Conservation (phyloP, 2,113 vertebrate genomes). For the Takifugu bimaculatus region DNA sequence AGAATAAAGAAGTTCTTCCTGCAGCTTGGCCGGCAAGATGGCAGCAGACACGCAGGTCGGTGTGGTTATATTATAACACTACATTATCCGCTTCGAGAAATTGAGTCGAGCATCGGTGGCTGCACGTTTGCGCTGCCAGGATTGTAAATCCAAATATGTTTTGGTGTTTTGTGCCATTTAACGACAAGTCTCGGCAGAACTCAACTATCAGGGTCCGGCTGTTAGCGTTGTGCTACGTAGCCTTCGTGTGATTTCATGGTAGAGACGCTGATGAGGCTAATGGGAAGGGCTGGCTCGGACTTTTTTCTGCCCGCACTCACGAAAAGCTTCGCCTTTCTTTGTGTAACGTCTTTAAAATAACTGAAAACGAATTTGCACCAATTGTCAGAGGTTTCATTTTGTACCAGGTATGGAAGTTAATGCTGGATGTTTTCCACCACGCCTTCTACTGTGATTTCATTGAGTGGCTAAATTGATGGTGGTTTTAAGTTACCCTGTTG, state of each 20-base stretch:
- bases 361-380: not conserved
- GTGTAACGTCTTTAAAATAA: rapidly evolving
- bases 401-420: not conserved
- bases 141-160: not conserved
- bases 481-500: no score
- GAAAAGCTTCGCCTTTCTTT: not conserved
- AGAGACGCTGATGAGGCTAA: slow-evolving; percentile 3
- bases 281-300: not conserved
- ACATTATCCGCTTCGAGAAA: not conserved
- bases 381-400: rapidly evolving
- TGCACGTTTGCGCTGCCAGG: rapidly evolving
- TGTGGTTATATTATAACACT: slow-evolving; percentile 47
- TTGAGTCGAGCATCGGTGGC: rapidly evolving
- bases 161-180: not conserved
- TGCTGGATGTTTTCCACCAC: slow-evolving; percentile 1
- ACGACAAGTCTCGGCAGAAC: rapidly evolving
- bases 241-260: slow-evolving; percentile 12
- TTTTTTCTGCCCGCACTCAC: not conserved
- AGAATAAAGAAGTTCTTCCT: slow-evolving; percentile 71
- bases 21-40: slow-evolving; percentile 85
- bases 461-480: no score
- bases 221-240: slow-evolving; percentile 50
- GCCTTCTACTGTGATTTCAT: not conserved
- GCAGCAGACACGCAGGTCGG: slow-evolving; percentile 95
- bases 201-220: slow-evolving; percentile 19